Conservation (phyloP, 2,113 vertebrate species). For the Elanoides forficatus region DNA sequence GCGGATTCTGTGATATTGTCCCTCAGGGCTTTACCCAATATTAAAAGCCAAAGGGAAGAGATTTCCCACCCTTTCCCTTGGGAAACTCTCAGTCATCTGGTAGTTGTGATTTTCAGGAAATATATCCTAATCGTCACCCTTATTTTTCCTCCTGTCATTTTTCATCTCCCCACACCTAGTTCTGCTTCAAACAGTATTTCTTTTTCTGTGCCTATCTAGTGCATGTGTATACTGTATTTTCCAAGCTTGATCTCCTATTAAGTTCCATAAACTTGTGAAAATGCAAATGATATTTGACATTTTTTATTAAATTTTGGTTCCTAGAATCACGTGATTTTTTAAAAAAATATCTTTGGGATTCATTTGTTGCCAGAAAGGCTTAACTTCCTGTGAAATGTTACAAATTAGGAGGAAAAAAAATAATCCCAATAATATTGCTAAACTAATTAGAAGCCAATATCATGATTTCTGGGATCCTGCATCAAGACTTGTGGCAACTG, state of each 20-base stretch:
- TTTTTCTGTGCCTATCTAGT: neutral
- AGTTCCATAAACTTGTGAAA: neutral
- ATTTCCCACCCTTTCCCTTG: slow-evolving; percentile 53
- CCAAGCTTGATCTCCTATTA: neutral
- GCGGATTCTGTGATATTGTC: neutral
- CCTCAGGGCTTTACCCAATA: neutral
- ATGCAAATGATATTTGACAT: accelerated
- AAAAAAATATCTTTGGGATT: neutral
- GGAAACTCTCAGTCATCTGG: neutral
- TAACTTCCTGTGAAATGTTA: neutral
- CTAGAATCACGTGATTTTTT: neutral
- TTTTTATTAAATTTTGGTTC: neutral
- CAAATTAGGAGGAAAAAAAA: neutral
- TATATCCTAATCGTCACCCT: neutral
- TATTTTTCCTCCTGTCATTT: slow-evolving; percentile 40
- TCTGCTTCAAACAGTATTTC: neutral
- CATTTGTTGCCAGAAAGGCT: neutral
- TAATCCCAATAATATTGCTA: no score
- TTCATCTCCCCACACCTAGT: neutral
- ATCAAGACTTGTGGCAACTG: neutral
- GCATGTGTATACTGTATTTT: neutral
- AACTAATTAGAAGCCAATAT: neutral
- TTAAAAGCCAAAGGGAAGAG: neutral
- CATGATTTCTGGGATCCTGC: neutral
- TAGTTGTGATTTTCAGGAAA: slow-evolving; percentile 5